These are phyloP conservation scores for Pogonognathellus flavescens DNA, from an alignment of 1,140 invertebrate genomes.

Conservation along the genomic window DNA sequence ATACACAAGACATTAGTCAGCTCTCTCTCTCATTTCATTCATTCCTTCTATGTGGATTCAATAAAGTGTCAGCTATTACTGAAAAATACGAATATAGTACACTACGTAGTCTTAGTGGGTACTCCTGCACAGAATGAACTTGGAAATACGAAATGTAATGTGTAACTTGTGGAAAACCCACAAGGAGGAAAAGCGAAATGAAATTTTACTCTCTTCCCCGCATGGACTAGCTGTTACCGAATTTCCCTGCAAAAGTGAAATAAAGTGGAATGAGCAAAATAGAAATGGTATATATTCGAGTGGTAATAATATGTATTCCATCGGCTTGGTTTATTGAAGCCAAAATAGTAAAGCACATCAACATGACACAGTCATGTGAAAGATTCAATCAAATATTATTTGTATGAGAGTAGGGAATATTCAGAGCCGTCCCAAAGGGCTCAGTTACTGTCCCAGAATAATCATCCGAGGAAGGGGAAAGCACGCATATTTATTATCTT, in stretches of 20 bases:
- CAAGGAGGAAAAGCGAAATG: neutral
- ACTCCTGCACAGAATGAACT: conserved; percentile 7
- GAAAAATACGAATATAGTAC: neutral
- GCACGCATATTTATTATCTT: neutral
- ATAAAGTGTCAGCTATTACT: conserved; percentile 14
- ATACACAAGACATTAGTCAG: conserved; percentile 43
- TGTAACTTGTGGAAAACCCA: neutral
- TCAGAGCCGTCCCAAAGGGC: conserved; percentile 36
- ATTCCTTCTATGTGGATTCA: conserved; percentile 8
- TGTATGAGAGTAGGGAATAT: conserved; percentile 47
- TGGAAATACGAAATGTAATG: conserved; percentile 21
- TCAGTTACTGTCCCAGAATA: conserved; percentile 49
- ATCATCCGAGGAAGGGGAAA: conserved; percentile 38
- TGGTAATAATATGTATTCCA: neutral
- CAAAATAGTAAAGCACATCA: conserved; percentile 43
- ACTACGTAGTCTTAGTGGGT: neutral
- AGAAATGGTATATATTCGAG: neutral
- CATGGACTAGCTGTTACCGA: too few species aligned
- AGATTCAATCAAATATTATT: conserved; percentile 51
- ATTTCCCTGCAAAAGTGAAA: neutral
- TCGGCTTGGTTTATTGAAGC: conserved; percentile 7
- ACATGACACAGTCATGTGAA: conserved; percentile 48
- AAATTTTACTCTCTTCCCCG: neutral
- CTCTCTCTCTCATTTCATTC: conserved; percentile 36
- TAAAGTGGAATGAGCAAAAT: neutral